Evolutionary conservation across 2,113 vertebrate species (phyloP), one percentile per base, ranked within the genome.

Genomic region (Anarrhichthys ocellatus): DNA sequence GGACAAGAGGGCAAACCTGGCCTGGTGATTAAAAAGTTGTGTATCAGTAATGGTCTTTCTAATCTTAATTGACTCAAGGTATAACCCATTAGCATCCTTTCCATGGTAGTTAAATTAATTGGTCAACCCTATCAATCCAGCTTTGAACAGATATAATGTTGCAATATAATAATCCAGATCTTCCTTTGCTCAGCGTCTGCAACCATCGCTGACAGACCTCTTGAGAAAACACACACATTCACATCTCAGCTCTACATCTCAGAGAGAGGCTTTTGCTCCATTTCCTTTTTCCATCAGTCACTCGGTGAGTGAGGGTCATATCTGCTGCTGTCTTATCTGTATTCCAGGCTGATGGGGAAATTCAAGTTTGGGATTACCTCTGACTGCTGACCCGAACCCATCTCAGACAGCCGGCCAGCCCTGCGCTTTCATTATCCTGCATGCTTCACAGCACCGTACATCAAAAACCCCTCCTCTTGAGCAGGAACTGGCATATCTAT

Each of bases 281-380:
- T 92, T 95, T 85, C 83, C 89, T 87, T 95, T 94, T 92, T 87
- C 93, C 92, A 92, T 91, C 92, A 93, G 66, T 76, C 85, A 62
- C 70, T 76, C 81, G 73, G 80, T 62, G 81, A 86, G 84, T 74
- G 85, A 90, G 85, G 86, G 65, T 91, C 80, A 84, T 90, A 91
- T 93, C 93, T 93, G 76, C 85, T 36, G 73, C 73, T 7, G 88
- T 87, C 92, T 94, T 93, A 94, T 96, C 94, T 94, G 90, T 91
- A 94, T 95, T 92, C 93, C 82, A 54, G 83, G 67, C 73, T 93
- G 94, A 94, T 91, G 89, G 93, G 76, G 82, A 91, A 94, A 93
- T 93, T 92, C 87, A 88, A 91, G 92, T 93, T 93, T 90, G 88
- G 90, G 91, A 92, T 93, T 93, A 94, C 88, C 81, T 85, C 85